Percentiles rank a stretch among this genome's conserved stretches.
phyloP scores from a whole-genome alignment of 2,113 vertebrate species.

The Deroptyus accipitrinus region DNA sequence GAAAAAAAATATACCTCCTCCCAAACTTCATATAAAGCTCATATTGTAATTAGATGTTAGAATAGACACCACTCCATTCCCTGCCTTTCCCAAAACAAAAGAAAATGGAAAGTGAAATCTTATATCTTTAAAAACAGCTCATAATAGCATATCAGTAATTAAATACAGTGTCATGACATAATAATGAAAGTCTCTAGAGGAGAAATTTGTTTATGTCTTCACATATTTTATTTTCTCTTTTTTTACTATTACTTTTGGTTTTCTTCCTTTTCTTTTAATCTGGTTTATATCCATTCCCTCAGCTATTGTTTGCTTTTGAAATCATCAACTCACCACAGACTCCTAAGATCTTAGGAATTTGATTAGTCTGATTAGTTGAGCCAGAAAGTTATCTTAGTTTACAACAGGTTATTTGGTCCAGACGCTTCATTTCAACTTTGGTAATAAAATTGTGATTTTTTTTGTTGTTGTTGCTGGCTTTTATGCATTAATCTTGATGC shows the following conservation, averaged over 20 bases:
- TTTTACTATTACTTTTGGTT: not conserved
- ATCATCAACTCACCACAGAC: not conserved
- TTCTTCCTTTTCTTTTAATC: not conserved
- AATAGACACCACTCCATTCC: not conserved
- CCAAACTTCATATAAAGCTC: not conserved
- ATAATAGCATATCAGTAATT: not conserved
- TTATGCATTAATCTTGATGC: not conserved
- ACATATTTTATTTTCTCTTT: not conserved
- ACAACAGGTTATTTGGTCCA: not conserved
- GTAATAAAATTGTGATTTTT: not conserved
- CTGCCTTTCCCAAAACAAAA: not conserved
- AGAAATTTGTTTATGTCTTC: not conserved
- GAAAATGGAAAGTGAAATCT: not conserved
- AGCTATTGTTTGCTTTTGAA: not conserved
- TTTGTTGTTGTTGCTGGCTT: not conserved
- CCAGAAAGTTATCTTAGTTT: not conserved
- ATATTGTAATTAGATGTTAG: not conserved
- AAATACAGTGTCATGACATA: not conserved
- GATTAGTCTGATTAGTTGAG: not conserved
- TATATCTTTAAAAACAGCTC: not conserved
- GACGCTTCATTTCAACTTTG: not conserved
- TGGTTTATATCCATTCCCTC: not conserved
- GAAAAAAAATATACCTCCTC: not conserved
- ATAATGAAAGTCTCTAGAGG: not conserved
- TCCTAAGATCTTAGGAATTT: not conserved